These are phyloP conservation scores for Panthera leo DNA, from an alignment of 2,113 vertebrate species.

Conservation along the genomic window DNA sequence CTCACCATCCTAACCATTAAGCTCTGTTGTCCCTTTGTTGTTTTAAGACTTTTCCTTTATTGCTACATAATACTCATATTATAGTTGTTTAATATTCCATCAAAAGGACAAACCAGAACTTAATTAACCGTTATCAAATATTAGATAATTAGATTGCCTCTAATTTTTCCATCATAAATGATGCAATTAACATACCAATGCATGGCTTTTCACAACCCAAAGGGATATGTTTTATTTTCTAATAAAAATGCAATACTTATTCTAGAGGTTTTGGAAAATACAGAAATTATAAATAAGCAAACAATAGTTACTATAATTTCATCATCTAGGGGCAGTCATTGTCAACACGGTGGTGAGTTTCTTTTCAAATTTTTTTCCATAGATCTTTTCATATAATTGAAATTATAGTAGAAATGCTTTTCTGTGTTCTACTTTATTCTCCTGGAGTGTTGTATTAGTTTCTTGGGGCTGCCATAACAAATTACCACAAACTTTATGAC, in stretches of 20 bases:
- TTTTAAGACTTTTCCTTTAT: constrained; percentile 5
- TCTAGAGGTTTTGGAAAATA: background rate
- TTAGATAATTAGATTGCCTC: background rate
- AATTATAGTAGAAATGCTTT: background rate
- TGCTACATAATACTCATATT: background rate
- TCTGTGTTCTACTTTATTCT: background rate
- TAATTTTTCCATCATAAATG: background rate
- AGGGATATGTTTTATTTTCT: background rate
- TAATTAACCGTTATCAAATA: constrained; percentile 48
- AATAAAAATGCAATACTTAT: background rate
- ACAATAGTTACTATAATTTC: background rate
- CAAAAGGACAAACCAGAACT: constrained; percentile 9
- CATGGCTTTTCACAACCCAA: background rate
- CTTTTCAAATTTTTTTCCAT: background rate
- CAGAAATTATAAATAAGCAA: background rate
- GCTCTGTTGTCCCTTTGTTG: background rate
- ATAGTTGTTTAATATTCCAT: background rate
- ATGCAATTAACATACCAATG: background rate
- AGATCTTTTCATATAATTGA: background rate
- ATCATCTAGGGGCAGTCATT: background rate
- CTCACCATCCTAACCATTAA: background rate
- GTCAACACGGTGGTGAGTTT: background rate
- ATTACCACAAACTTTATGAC: background rate
- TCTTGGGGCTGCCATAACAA: background rate
- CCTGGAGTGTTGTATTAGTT: background rate